Percentiles rank a stretch among this genome's conserved stretches.
These are phyloP conservation scores for Leucophenga montana DNA, from an alignment of 2,888 invertebrate species.

Conservation along the genomic window DNA sequence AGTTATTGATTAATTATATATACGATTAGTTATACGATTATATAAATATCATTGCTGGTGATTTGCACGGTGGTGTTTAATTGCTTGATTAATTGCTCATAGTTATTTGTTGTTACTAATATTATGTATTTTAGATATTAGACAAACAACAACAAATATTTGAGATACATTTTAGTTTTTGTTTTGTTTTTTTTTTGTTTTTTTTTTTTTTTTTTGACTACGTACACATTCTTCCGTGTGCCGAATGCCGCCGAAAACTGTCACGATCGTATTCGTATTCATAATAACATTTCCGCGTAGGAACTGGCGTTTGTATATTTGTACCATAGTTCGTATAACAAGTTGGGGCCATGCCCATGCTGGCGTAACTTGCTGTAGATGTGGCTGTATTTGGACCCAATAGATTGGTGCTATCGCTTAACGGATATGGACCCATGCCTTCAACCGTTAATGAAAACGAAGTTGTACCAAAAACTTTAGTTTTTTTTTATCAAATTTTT, in stretches of 20 bases:
- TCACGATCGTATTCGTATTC: constrained; percentile 70
- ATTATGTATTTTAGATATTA: too few species aligned
- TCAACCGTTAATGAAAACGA: constrained; percentile 74
- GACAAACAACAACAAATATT: too few species aligned
- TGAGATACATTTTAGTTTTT: not conserved
- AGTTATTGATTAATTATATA: not conserved
- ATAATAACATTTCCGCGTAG: constrained; percentile 72
- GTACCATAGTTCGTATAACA: constrained; percentile 74
- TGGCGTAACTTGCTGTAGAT: constrained; percentile 62
- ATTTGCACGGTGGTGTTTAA: not conserved
- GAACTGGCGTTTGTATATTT: constrained; percentile 72
- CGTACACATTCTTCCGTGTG: constrained; percentile 73
- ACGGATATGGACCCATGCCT: constrained; percentile 74
- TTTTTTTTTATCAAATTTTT: constrained; percentile 53
- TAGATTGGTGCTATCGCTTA: constrained; percentile 74
- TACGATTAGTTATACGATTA: not conserved
- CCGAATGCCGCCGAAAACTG: constrained; percentile 73
- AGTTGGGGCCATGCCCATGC: constrained; percentile 56
- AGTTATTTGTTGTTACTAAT: constrained; percentile 1
- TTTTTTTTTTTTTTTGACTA: constrained; percentile 44
- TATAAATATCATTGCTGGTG: constrained; percentile 1
- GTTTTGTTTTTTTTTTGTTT: constrained; percentile 27
- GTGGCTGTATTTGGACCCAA: constrained; percentile 69
- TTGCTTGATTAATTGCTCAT: constrained; percentile 12
- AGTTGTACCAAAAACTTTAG: constrained; percentile 73